These are phyloP conservation scores for Sapajus apella DNA, from an alignment of 2,113 vertebrate species.

Conservation along the genomic window DNA sequence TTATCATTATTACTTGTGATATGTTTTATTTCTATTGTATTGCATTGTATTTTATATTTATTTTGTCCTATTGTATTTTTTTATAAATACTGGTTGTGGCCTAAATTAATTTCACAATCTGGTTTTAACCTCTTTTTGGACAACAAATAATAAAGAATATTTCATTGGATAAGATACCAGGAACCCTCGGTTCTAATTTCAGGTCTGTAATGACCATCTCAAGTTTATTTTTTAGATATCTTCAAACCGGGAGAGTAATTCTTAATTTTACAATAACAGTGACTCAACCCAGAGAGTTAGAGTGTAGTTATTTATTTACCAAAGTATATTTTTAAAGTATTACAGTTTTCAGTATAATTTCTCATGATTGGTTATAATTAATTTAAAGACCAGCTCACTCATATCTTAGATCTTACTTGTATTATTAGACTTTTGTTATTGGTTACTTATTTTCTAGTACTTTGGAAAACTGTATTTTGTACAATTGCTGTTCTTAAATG, in stretches of 20 bases:
- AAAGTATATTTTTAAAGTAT: background rate
- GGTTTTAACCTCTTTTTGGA: background rate
- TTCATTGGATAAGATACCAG: background rate
- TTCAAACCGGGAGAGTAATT: background rate
- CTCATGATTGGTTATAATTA: background rate
- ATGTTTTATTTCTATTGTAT: background rate
- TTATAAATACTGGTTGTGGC: background rate
- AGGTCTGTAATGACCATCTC: background rate
- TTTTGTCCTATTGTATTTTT: background rate
- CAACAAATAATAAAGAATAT: background rate
- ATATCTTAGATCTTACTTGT: background rate
- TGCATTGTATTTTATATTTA: background rate
- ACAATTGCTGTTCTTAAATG: background rate
- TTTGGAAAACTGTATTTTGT: background rate
- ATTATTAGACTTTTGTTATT: background rate
- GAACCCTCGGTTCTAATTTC: background rate
- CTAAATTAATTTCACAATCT: background rate
- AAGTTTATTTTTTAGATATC: background rate
- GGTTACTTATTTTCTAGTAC: background rate
- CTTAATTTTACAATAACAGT: background rate
- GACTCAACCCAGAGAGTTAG: background rate
- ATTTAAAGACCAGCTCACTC: background rate
- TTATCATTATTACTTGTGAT: background rate
- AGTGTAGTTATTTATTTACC: background rate
- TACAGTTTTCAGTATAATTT: background rate